phyloP scores from a whole-genome alignment of 2,113 vertebrate species.

The Rallus limicola region DNA sequence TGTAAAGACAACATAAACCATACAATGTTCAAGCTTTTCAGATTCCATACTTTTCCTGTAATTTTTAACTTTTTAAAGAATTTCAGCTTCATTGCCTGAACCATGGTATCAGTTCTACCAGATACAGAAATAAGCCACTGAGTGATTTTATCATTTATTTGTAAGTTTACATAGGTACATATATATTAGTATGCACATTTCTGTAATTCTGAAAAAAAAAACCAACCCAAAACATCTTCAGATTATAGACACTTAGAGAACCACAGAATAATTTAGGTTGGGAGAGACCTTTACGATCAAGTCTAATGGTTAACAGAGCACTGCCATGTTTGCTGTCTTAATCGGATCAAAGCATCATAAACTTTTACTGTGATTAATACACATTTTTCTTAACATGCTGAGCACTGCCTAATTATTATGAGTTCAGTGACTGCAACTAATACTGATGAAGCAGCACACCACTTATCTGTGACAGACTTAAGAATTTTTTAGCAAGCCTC shows the following conservation, averaged over 20 bases:
- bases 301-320: too few relatives aligned
- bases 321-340: not conserved
- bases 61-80: not conserved
- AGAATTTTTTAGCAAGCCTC: not conserved
- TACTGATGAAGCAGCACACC: not conserved
- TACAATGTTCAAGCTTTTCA: not conserved
- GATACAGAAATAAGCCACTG: not conserved
- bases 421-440: not conserved
- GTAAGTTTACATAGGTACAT: not conserved
- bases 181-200: not conserved
- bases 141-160: not conserved
- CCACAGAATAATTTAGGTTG: too few relatives aligned
- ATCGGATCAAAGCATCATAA: not conserved
- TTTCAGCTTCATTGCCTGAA: not conserved
- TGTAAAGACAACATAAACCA: not conserved
- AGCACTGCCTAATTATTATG: not conserved
- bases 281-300: not conserved
- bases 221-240: not conserved
- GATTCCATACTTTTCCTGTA: not conserved
- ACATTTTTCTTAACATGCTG: not conserved
- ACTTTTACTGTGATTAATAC: not conserved
- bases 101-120: not conserved
- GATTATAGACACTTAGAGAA: not conserved
- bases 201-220: not conserved
- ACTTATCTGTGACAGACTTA: not conserved